Percentiles rank a stretch among this genome's conserved stretches.
Conservation (phyloP, 2,797 vertebrate species). For the Eupleurogrammus muticus region DNA sequence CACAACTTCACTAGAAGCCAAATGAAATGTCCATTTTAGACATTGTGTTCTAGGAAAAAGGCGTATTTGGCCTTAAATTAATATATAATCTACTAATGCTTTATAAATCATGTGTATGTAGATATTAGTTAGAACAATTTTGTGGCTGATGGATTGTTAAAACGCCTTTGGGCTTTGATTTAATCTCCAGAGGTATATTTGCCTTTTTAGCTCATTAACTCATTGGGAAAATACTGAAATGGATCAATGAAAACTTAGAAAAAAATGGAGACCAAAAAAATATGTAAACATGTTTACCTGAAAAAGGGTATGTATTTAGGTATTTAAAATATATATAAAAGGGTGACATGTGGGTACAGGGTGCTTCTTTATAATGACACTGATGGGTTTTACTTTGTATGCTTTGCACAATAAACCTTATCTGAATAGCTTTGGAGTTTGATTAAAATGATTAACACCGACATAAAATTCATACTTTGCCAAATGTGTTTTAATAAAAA, state of each 20-base stretch:
- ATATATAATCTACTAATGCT: neutral
- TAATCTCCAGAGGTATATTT: neutral
- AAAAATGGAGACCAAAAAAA: neutral
- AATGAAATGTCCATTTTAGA: no score
- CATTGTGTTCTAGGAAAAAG: no score
- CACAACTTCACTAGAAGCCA: no score
- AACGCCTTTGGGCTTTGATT: neutral
- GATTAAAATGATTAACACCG: slow-evolving; percentile 71
- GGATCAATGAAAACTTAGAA: neutral
- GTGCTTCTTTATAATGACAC: slow-evolving; percentile 9
- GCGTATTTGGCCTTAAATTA: no score
- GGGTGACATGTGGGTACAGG: neutral
- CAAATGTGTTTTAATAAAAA: slow-evolving; percentile 77
- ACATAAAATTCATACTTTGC: slow-evolving; percentile 57
- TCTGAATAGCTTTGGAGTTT: slow-evolving; percentile 66
- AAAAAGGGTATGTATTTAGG: no score
- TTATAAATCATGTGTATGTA: neutral
- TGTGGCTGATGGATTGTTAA: neutral
- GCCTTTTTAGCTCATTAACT: neutral
- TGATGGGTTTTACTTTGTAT: slow-evolving; percentile 40
- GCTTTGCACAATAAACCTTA: slow-evolving; percentile 39
- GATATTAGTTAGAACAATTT: neutral
- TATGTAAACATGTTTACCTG: no score
- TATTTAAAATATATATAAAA: no score
- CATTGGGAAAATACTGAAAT: neutral